Conservation (phyloP, 1,140 invertebrate species). For the Agrilus planipennis region DNA sequence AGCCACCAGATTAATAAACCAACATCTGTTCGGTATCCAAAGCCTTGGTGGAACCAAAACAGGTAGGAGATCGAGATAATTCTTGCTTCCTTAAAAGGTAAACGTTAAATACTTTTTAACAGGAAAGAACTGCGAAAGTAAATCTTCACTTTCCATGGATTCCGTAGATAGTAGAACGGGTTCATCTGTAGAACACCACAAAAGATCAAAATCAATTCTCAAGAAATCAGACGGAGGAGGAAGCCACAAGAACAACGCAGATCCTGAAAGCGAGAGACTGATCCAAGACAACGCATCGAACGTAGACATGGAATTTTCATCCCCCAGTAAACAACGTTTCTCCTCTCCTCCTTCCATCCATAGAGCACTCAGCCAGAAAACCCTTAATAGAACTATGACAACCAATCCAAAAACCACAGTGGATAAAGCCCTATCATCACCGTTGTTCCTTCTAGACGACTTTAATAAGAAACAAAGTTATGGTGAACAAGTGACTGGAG, state of each 20-base stretch:
- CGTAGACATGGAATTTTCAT: conserved; percentile 31
- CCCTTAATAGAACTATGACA: conserved; percentile 36
- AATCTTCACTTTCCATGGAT: conserved; percentile 57
- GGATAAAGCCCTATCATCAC: conserved; percentile 20
- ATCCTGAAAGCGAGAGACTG: conserved; percentile 67
- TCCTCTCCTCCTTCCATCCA: conserved; percentile 32
- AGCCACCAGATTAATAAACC: conserved; percentile 60
- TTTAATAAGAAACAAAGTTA: conserved; percentile 37
- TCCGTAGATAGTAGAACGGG: conserved; percentile 52
- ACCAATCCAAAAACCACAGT: conserved; percentile 9
- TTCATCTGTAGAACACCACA: conserved; percentile 49
- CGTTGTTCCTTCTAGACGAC: conserved; percentile 30
- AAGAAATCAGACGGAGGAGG: conserved; percentile 54
- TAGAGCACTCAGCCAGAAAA: conserved; percentile 33
- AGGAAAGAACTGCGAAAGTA: conserved; percentile 49
- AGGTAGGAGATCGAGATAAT: conserved; percentile 29
- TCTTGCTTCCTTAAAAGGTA: background rate
- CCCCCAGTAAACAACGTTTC: conserved; percentile 31
- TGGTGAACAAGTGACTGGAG: conserved; percentile 33
- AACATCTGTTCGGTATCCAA: conserved; percentile 57
- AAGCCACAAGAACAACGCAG: conserved; percentile 31
- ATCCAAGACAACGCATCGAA: conserved; percentile 49
- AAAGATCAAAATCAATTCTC: conserved; percentile 63
- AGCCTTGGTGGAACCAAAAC: conserved; percentile 40
- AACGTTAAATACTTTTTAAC: conserved; percentile 7